Base-by-base conservation (phyloP, 2,113 vertebrate species). In the Ammospiza caudacuta region DNA sequence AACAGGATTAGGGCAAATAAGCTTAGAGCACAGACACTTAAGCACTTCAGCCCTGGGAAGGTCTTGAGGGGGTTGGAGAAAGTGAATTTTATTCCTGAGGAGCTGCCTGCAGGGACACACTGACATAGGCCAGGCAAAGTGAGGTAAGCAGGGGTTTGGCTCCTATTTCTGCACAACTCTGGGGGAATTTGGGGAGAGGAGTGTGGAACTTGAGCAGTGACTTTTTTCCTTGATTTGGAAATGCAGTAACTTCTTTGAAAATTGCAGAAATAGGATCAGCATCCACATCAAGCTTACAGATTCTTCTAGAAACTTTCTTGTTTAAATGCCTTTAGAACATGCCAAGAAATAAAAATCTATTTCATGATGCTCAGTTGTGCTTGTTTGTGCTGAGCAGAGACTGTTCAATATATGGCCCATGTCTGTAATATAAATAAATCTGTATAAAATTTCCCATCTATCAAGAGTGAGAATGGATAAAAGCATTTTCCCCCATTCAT, bases 1-100 rank as follows among this genome's bases (percentile, higher is more conserved):
- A 94, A 83, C 78, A 95, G 97, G 98, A 98, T 98, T 98, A 98
- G 89, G 89, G 83, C 96, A 96, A 98, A 98, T 98, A 97, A 95
- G 80, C 91, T 95, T 97, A 97, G 96, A 90, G 87, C 93, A 97
- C 61, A 80, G 77, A 89, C 82, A 92, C 86, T 96, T 96, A 97
- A 96, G 92, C 83, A 47, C 92, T 94, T 96, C 90, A 96, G 90
- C 88, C 88, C 28, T 94, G 93, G 83, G 14, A 90, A 82, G 94
- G 83, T 91, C 90, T 95, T 43, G 88, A 92, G 88, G 67, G 90
- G 41, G 90, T 27, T 82, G 10, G 75, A 86, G 72, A 72, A 87
- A 95, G 94, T 59, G 83, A 84, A 5, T 46, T 68, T 87, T 95
- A 83, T 37, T 96, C 15, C 68, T 39, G 83, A 93, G 96, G 5